These are phyloP conservation scores for Netelia inedita DNA, from an alignment of 2,888 invertebrate species.

Conservation along the genomic window DNA sequence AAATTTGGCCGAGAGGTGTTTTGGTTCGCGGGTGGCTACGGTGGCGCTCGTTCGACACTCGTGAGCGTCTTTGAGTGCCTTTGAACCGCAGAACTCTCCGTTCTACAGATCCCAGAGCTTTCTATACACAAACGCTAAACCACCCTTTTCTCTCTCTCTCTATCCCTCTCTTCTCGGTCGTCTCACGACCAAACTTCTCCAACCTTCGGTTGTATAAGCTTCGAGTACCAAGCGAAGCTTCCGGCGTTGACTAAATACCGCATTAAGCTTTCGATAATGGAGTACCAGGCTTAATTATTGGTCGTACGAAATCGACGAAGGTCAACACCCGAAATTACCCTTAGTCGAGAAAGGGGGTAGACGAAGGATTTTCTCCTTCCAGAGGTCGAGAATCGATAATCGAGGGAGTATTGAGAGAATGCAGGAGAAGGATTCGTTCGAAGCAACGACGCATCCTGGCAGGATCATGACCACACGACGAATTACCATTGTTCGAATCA, in stretches of 20 bases:
- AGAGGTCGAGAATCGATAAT: constrained; percentile 24
- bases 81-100: constrained; percentile 47
- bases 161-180: constrained; percentile 14
- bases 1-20: constrained; percentile 39
- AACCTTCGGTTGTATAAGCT: not conserved
- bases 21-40: constrained; percentile 17
- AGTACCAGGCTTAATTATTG: constrained; percentile 69
- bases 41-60: constrained; percentile 34
- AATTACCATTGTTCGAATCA: constrained; percentile 53
- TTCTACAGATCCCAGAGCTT: constrained; percentile 27
- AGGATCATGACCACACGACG: constrained; percentile 11
- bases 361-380: not conserved
- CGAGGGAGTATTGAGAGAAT: constrained; percentile 18
- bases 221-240: constrained; percentile 10
- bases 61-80: constrained; percentile 59
- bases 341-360: not conserved
- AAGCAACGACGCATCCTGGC: constrained; percentile 15
- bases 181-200: not conserved
- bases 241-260: constrained; percentile 61
- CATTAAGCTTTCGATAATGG: constrained; percentile 67
- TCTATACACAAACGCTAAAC: constrained; percentile 2
- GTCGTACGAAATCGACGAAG: constrained; percentile 60
- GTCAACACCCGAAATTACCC: constrained; percentile 43
- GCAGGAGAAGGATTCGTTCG: constrained; percentile 41
- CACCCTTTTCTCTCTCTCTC: constrained; percentile 15